These are phyloP conservation scores for Agapornis roseicollis DNA, from an alignment of 2,113 vertebrate species.

Conservation along the genomic window DNA sequence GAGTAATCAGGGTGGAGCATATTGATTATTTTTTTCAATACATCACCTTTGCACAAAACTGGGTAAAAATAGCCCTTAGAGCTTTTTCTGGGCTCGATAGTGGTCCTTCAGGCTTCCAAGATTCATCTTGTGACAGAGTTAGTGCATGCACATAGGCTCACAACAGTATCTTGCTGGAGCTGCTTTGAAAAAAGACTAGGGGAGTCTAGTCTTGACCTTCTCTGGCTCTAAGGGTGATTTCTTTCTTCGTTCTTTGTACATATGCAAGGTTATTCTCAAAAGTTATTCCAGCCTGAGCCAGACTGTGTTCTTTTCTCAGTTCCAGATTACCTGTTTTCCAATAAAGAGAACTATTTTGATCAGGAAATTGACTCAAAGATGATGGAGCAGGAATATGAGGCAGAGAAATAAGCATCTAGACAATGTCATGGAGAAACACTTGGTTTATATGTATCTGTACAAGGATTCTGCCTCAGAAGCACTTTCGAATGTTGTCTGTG, in stretches of 20 bases:
- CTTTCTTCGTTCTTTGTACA: background rate
- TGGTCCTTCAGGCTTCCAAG: background rate
- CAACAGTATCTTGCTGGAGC: background rate
- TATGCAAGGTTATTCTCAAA: background rate
- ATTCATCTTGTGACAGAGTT: background rate
- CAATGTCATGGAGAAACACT: background rate
- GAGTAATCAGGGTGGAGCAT: background rate
- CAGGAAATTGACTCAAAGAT: background rate
- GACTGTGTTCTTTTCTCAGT: background rate
- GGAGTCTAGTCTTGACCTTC: background rate
- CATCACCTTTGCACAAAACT: background rate
- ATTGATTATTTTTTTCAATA: background rate
- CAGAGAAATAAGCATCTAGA: background rate
- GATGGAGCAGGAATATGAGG: background rate
- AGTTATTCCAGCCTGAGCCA: background rate
- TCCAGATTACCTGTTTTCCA: background rate
- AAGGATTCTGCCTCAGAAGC: background rate
- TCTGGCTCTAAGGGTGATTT: background rate
- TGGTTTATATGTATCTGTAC: background rate
- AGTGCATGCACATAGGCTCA: background rate
- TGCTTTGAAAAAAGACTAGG: background rate
- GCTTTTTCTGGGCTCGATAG: background rate
- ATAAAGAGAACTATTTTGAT: background rate
- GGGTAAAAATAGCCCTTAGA: background rate
- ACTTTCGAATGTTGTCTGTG: background rate